These are phyloP conservation scores for Thunnus thynnus DNA, from an alignment of 2,113 vertebrate species.

Conservation along the genomic window DNA sequence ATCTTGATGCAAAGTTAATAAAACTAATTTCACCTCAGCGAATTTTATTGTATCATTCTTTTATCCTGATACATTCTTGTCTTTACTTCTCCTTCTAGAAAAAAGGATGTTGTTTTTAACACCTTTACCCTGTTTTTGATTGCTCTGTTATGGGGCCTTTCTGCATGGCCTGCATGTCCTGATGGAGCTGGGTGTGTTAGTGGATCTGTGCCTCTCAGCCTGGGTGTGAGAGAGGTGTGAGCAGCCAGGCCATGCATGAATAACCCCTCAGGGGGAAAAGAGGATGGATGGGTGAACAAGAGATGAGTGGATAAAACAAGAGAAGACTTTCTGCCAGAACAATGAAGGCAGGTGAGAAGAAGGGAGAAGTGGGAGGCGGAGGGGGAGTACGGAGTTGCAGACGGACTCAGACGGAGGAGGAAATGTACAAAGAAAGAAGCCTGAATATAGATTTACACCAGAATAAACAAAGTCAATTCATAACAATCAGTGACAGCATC, in stretches of 20 bases:
- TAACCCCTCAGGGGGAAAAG: conserved; percentile 54
- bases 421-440: neutral
- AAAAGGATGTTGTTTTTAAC: neutral
- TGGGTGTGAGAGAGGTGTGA: conserved; percentile 64
- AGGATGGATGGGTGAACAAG: conserved; percentile 63
- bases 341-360: conserved; percentile 16
- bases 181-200: conserved; percentile 36
- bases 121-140: neutral
- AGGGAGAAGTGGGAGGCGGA: neutral
- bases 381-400: neutral
- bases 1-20: too few relatives aligned
- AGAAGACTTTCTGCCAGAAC: conserved; percentile 61
- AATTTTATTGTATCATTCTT: neutral
- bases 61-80: neutral
- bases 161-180: conserved; percentile 34
- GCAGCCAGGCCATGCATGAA: conserved; percentile 66
- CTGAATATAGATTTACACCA: conserved; percentile 11
- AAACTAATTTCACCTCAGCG: too few relatives aligned
- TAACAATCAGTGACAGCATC: neutral
- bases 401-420: neutral
- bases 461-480: neutral
- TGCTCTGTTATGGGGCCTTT: conserved; percentile 2
- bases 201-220: conserved; percentile 51
- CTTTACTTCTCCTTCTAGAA: neutral
- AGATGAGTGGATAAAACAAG: conserved; percentile 67